phyloP scores from a whole-genome alignment of 2,113 vertebrate species.

The Trichomycterus rosablanca region DNA sequence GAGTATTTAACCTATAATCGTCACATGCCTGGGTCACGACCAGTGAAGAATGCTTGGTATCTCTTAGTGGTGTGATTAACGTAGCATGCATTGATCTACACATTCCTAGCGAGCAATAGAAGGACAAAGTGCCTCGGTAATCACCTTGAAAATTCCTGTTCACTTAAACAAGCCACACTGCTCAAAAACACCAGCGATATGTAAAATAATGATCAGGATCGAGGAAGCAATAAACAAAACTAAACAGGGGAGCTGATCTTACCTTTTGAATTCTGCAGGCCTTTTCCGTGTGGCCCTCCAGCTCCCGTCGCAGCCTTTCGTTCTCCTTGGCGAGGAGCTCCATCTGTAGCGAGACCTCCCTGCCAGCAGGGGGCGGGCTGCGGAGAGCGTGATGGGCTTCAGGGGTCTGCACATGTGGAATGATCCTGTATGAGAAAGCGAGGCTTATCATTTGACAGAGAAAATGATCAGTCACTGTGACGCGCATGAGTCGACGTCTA shows the following conservation, averaged over 20 bases:
- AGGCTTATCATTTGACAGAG: neutral
- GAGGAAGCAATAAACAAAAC: too few relatives aligned
- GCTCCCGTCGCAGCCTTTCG: conserved; percentile 77
- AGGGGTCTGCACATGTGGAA: conserved; percentile 40
- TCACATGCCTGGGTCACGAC: neutral
- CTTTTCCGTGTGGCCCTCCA: conserved; percentile 78
- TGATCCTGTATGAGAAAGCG: conserved; percentile 46
- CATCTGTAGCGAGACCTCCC: conserved; percentile 61
- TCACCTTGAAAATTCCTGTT: too few relatives aligned
- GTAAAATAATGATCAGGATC: too few relatives aligned
- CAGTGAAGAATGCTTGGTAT: conserved; percentile 21
- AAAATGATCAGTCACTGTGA: neutral
- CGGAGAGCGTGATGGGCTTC: conserved; percentile 26
- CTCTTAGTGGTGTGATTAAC: too few relatives aligned
- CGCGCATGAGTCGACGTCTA: neutral
- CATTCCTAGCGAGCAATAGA: too few relatives aligned
- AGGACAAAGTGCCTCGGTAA: too few relatives aligned
- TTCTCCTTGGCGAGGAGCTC: conserved; percentile 80
- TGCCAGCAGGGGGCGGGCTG: conserved; percentile 61
- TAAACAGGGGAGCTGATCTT: conserved; percentile 27
- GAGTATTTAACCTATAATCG: too few relatives aligned
- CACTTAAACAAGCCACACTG: neutral
- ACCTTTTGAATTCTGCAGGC: conserved; percentile 86
- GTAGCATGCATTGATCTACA: too few relatives aligned
- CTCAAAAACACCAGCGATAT: neutral